A percentile compares a stretch with the other conserved stretches of the same genome.
These are phyloP conservation scores for Caloenas nicobarica DNA, from an alignment of 2,113 vertebrate species.

Conservation along the genomic window DNA sequence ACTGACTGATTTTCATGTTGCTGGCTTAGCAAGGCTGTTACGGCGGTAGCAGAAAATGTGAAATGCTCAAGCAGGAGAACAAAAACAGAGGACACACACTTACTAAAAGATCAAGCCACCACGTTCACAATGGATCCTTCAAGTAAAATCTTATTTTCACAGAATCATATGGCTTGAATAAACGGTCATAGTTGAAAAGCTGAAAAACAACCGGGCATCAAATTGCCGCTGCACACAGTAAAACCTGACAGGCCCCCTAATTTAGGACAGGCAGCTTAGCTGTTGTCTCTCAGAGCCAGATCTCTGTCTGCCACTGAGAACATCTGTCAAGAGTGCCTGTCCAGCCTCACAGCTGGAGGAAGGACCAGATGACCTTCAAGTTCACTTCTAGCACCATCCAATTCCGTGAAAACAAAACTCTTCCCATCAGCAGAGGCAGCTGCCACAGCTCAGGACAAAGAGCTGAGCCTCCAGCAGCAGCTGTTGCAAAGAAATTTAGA, in stretches of 20 bases:
- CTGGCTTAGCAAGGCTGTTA: background rate
- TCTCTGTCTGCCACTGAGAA: background rate
- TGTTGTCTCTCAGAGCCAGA: background rate
- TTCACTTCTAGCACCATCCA: background rate
- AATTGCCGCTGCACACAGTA: rapidly evolving
- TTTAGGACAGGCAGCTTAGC: background rate
- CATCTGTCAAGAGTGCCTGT: background rate
- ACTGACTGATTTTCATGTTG: background rate
- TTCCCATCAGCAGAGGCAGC: slow-evolving; percentile 11
- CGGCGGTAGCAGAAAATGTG: background rate
- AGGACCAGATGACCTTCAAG: slow-evolving; percentile 8
- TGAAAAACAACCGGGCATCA: background rate
- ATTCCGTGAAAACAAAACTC: background rate
- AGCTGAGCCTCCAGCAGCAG: slow-evolving; percentile 13
- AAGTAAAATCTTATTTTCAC: background rate
- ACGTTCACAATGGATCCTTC: background rate
- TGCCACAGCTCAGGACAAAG: slow-evolving; percentile 28
- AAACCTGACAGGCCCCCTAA: background rate
- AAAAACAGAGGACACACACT: background rate
- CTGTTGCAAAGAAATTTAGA: background rate
- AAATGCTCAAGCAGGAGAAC: background rate
- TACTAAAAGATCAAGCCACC: background rate
- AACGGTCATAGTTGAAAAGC: background rate
- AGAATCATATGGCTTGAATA: background rate
- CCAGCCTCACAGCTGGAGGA: background rate